phyloP scores from a whole-genome alignment of 2,888 invertebrate species.

The Marasmarcha lunaedactyla region DNA sequence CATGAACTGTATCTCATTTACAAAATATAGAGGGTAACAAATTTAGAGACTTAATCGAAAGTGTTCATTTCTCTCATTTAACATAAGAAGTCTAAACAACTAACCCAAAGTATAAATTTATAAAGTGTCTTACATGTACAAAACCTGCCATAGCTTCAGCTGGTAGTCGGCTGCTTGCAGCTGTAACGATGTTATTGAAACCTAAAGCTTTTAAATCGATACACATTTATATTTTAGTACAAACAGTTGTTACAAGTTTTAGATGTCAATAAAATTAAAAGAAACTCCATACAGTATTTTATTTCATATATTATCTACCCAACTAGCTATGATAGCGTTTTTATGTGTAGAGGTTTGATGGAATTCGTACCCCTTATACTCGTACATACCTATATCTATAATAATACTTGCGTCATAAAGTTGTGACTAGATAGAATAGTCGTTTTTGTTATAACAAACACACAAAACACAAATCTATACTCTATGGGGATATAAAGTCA shows the following conservation, averaged over 20 bases:
- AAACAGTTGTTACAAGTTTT: slow-evolving; percentile 65
- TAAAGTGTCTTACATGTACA: slow-evolving; percentile 8
- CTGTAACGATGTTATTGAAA: slow-evolving; percentile 43
- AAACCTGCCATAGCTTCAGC: slow-evolving; percentile 45
- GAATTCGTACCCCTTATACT: no score
- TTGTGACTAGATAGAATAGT: no score
- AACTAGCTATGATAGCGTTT: no score
- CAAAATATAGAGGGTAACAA: neutral
- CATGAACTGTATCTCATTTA: neutral
- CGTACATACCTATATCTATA: no score
- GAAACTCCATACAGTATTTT: slow-evolving; percentile 23
- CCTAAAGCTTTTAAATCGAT: slow-evolving; percentile 56
- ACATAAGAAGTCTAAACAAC: slow-evolving; percentile 13
- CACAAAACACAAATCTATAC: no score
- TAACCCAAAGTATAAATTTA: slow-evolving; percentile 16
- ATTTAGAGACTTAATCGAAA: slow-evolving; percentile 29
- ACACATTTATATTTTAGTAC: slow-evolving; percentile 69
- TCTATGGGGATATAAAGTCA: no score
- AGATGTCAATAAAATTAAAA: slow-evolving; percentile 64
- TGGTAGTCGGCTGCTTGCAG: slow-evolving; percentile 37
- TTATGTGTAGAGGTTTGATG: no score
- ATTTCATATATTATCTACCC: slow-evolving; percentile 17
- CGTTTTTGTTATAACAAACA: no score
- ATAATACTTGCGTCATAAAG: no score
- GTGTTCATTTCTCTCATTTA: slow-evolving; percentile 32